Conservation (phyloP, 2,113 vertebrate genomes). For the Hydrochoerus hydrochaeris region DNA sequence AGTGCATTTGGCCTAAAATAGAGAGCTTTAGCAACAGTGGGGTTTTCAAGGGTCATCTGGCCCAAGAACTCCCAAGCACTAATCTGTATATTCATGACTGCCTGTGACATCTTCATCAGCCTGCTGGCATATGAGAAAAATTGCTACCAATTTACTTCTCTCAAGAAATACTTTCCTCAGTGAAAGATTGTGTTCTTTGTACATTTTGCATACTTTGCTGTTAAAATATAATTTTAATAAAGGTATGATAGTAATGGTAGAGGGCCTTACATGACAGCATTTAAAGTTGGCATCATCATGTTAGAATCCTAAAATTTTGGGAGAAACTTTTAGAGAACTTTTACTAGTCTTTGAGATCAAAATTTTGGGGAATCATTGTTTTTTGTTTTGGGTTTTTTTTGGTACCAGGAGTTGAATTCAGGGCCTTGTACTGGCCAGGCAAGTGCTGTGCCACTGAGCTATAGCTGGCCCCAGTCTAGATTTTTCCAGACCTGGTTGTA, state of each 20-base stretch:
- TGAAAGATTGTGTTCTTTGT: slow-evolving; percentile 45
- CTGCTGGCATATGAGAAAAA: slow-evolving; percentile 42
- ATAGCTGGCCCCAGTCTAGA: neutral
- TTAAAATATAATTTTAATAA: slow-evolving; percentile 59
- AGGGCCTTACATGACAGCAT: neutral
- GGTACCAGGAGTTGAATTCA: too few species aligned
- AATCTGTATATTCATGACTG: slow-evolving; percentile 10
- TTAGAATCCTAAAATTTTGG: neutral
- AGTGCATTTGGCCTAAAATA: slow-evolving; percentile 37
- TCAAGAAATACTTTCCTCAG: slow-evolving; percentile 18
- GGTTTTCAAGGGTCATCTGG: slow-evolving; percentile 9
- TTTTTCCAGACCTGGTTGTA: slow-evolving; percentile 10
- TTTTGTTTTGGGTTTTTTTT: neutral
- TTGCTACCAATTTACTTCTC: slow-evolving; percentile 29
- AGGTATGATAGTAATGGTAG: neutral
- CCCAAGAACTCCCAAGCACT: slow-evolving; percentile 21
- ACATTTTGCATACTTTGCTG: slow-evolving; percentile 57
- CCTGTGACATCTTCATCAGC: slow-evolving; percentile 55
- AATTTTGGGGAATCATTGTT: neutral
- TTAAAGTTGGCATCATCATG: slow-evolving; percentile 48
- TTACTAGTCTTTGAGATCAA: slow-evolving; percentile 25
- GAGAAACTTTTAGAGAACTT: slow-evolving; percentile 42
- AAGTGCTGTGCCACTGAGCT: too few species aligned
- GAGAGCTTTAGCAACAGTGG: slow-evolving; percentile 15
- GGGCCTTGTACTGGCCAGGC: too few species aligned